Conservation (phyloP, 1,140 invertebrate genomes). For the Drosophila subobscura region DNA sequence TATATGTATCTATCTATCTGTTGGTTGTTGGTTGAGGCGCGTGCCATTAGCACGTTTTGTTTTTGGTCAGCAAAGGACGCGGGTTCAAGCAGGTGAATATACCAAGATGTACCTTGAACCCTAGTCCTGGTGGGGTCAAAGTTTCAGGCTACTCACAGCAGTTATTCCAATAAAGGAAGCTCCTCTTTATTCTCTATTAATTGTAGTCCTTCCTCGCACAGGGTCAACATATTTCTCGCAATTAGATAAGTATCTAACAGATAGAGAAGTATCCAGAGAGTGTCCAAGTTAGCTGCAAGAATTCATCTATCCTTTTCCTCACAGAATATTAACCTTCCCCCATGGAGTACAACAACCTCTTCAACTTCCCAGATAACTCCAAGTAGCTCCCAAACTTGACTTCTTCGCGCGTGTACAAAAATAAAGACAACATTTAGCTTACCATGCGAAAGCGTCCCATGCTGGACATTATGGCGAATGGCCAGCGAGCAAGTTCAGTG, state of each 20-base stretch:
- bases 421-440: slow-evolving; percentile 17
- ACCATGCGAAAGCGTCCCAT: slow-evolving; percentile 70
- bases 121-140: not conserved
- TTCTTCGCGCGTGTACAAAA: not conserved
- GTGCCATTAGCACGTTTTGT: not conserved
- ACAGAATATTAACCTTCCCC: no score
- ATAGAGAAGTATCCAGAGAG: no score
- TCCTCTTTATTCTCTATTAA: no score
- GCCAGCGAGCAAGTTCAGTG: slow-evolving; percentile 53
- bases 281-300: no score
- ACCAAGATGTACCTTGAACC: slow-evolving; percentile 12
- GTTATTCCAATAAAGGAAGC: no score
- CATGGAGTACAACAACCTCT: no score
- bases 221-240: no score
- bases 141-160: not conserved
- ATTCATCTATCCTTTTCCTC: no score
- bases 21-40: not conserved
- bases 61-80: not conserved
- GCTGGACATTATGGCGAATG: slow-evolving; percentile 52
- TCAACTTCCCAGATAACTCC: no score
- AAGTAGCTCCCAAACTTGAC: no score
- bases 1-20: not conserved
- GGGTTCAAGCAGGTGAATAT: not conserved
- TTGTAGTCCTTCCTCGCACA: no score
- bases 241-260: no score